phyloP scores from a whole-genome alignment of 2,888 invertebrate genomes.

The Ichneumoninae sp. region DNA sequence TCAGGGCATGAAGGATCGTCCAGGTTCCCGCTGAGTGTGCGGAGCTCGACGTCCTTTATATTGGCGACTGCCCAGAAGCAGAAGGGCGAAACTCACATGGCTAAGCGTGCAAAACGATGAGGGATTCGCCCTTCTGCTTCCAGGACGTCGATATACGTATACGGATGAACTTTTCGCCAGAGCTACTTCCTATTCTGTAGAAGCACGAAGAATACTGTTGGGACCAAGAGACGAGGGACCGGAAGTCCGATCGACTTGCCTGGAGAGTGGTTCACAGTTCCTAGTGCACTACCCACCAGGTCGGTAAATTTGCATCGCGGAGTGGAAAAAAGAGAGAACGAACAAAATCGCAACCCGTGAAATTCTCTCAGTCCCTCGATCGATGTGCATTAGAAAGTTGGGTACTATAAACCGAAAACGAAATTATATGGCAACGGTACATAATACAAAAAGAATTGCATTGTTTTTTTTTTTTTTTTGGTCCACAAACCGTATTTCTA shows the following conservation, averaged over 20 bases:
- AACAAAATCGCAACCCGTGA: background rate
- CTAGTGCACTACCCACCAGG: background rate
- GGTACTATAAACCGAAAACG: too few species aligned
- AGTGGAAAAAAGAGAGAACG: background rate
- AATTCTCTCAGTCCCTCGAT: conserved; percentile 23
- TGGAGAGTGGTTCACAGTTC: background rate
- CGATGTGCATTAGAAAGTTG: background rate
- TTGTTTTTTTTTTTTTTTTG: too few species aligned
- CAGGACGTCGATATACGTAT: background rate
- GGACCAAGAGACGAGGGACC: conserved; percentile 31
- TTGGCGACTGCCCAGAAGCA: background rate
- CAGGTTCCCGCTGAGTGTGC: conserved; percentile 9
- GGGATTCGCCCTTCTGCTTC: background rate
- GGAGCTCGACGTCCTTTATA: background rate
- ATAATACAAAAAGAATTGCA: too few species aligned
- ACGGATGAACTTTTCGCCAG: background rate
- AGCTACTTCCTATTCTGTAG: conserved; percentile 3
- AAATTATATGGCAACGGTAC: too few species aligned
- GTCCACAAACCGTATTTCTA: too few species aligned
- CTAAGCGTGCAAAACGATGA: background rate
- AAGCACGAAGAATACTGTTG: conserved; percentile 4
- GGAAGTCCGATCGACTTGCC: conserved; percentile 29
- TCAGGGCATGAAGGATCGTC: conserved; percentile 10
- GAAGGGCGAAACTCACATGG: background rate
- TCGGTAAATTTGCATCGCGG: conserved; percentile 28